Percentiles rank a stretch among this genome's conserved stretches.
Conservation (phyloP, 2,888 invertebrate genomes). For the Chirona hameri region DNA sequence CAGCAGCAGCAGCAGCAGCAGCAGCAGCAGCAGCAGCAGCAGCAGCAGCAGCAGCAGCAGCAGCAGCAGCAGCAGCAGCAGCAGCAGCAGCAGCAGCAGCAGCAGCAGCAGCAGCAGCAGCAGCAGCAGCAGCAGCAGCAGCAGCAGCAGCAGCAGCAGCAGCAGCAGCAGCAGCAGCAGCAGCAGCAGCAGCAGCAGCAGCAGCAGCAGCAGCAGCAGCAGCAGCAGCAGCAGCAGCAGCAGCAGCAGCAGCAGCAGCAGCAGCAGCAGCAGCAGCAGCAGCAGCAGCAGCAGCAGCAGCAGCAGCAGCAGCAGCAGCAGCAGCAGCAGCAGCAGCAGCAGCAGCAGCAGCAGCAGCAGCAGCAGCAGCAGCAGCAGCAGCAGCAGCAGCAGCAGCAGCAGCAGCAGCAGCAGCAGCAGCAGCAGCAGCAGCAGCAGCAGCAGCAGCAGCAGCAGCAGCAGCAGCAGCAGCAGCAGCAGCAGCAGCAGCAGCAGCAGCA, state of each 20-base stretch:
- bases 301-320: slow-evolving; percentile 32
- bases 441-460: slow-evolving; percentile 32
- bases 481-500: slow-evolving; percentile 32
- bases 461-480: slow-evolving; percentile 32
- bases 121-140: slow-evolving; percentile 32
- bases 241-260: slow-evolving; percentile 32
- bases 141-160: slow-evolving; percentile 32
- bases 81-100: slow-evolving; percentile 32
- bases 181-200: slow-evolving; percentile 32
- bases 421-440: slow-evolving; percentile 32
- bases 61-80: slow-evolving; percentile 32
- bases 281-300: slow-evolving; percentile 32
- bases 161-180: slow-evolving; percentile 32
- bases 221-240: slow-evolving; percentile 32
- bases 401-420: slow-evolving; percentile 32
- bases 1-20: slow-evolving; percentile 32
- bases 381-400: slow-evolving; percentile 32
- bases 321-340: slow-evolving; percentile 32
- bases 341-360: slow-evolving; percentile 32
- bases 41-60: slow-evolving; percentile 32
- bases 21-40: slow-evolving; percentile 32
- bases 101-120: slow-evolving; percentile 32
- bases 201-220: slow-evolving; percentile 32
- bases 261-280: slow-evolving; percentile 32
- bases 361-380: slow-evolving; percentile 32